These are phyloP conservation scores for Neoitamus cyanurus DNA, from an alignment of 2,888 invertebrate species.

Conservation along the genomic window DNA sequence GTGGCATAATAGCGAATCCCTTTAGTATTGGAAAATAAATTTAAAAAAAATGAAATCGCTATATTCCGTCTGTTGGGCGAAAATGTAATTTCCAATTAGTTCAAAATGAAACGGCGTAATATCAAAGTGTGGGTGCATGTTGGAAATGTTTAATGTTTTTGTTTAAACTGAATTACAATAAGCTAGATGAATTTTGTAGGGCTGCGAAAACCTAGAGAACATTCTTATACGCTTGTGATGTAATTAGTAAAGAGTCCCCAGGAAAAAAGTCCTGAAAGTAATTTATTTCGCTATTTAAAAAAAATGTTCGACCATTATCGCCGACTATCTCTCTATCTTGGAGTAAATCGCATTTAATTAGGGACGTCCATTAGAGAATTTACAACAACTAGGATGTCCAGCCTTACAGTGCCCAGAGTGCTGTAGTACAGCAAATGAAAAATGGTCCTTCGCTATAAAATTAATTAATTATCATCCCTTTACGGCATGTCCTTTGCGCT, in stretches of 20 bases:
- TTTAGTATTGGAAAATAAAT: background rate
- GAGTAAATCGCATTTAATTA: conserved; percentile 24
- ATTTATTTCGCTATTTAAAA: conserved; percentile 2
- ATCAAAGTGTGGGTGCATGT: background rate
- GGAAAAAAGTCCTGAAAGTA: background rate
- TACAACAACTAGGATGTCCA: background rate
- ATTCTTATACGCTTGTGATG: background rate
- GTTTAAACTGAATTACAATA: no score
- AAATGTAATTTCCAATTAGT: background rate
- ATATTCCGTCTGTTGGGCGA: background rate
- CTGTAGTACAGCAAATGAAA: conserved; percentile 12
- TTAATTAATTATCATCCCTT: conserved; percentile 42
- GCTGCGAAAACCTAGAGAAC: background rate
- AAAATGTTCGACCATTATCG: conserved; percentile 15
- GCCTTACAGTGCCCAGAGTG: background rate
- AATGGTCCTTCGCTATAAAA: conserved; percentile 35
- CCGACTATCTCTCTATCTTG: conserved; percentile 5
- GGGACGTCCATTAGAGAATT: conserved; percentile 3
- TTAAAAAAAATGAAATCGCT: background rate
- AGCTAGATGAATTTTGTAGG: background rate
- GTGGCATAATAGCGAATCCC: background rate
- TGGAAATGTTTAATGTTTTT: background rate
- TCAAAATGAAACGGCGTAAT: background rate
- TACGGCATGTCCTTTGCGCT: conserved; percentile 11
- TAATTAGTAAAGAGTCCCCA: background rate